A percentile compares a stretch with the other conserved stretches of the same genome.
Conservation (phyloP, 2,113 vertebrate species). For the Apaloderma vittatum region DNA sequence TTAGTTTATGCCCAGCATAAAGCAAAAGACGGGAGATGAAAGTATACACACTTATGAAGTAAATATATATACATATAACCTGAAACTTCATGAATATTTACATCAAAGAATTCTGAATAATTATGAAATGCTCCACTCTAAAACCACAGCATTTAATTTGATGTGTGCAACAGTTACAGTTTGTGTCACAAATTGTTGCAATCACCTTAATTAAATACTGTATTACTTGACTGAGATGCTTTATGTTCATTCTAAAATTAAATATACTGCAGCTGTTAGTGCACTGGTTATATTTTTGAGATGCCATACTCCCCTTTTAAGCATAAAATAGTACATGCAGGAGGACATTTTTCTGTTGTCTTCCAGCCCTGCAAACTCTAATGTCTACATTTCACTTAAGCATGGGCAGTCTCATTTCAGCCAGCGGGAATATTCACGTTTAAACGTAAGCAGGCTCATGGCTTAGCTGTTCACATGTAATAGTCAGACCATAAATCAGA, state of each 20-base stretch:
- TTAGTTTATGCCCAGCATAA: background rate
- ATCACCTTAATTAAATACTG: conserved; percentile 7
- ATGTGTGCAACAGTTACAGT: background rate
- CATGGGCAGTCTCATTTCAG: background rate
- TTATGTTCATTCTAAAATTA: background rate
- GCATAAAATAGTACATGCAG: background rate
- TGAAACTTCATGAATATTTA: background rate
- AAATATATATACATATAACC: background rate
- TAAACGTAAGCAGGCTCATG: background rate
- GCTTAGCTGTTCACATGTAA: background rate
- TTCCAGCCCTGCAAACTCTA: background rate
- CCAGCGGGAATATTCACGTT: background rate
- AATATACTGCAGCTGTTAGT: background rate
- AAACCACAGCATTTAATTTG: conserved; percentile 16
- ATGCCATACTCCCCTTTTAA: background rate
- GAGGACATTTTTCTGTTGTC: background rate
- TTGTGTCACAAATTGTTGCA: background rate
- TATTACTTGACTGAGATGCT: background rate
- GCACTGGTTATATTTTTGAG: background rate
- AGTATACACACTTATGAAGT: background rate
- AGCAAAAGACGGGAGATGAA: background rate
- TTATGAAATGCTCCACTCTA: background rate
- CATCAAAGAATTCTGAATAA: background rate
- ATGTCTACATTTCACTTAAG: background rate
- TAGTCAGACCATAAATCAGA: conserved; percentile 5